A percentile compares a stretch with the other conserved stretches of the same genome.
phyloP scores from a whole-genome alignment of 2,888 invertebrate species.

The Thelaira solivaga region DNA sequence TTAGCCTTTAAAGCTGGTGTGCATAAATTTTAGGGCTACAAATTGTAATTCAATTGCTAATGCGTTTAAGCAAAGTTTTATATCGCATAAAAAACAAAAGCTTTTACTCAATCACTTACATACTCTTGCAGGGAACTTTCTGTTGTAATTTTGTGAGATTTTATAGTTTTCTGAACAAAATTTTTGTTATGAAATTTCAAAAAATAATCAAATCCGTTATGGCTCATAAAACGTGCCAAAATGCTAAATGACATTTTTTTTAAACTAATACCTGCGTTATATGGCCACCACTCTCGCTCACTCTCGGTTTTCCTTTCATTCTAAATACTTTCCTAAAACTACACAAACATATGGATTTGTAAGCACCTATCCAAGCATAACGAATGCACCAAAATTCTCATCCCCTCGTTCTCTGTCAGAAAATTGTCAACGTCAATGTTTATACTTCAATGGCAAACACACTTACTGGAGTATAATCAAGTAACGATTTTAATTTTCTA shows the following conservation, averaged over 20 bases:
- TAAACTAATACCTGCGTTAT: constrained; percentile 22
- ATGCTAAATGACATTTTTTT: constrained; percentile 40
- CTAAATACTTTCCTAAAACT: background rate
- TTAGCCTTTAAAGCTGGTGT: background rate
- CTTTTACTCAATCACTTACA: constrained; percentile 1
- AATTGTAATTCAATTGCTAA: constrained; percentile 48
- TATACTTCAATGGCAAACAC: background rate
- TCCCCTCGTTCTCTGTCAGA: background rate
- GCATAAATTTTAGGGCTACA: constrained; percentile 45
- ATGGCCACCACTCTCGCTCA: too few relatives aligned
- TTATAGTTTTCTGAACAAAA: constrained; percentile 39
- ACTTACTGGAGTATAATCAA: constrained; percentile 42
- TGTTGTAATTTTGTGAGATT: constrained; percentile 20
- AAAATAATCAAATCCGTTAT: constrained; percentile 27
- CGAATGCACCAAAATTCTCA: background rate
- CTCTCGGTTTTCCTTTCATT: constrained; percentile 7
- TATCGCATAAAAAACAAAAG: background rate
- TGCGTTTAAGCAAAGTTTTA: too few relatives aligned
- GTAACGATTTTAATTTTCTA: constrained; percentile 57
- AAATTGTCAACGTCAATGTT: too few relatives aligned
- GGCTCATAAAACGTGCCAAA: constrained; percentile 60
- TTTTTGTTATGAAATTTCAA: background rate
- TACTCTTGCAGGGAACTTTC: background rate
- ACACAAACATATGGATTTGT: background rate
- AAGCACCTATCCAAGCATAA: background rate